Base-by-base conservation (phyloP, 2,797 vertebrate species). In the Gallinago solitaria region DNA sequence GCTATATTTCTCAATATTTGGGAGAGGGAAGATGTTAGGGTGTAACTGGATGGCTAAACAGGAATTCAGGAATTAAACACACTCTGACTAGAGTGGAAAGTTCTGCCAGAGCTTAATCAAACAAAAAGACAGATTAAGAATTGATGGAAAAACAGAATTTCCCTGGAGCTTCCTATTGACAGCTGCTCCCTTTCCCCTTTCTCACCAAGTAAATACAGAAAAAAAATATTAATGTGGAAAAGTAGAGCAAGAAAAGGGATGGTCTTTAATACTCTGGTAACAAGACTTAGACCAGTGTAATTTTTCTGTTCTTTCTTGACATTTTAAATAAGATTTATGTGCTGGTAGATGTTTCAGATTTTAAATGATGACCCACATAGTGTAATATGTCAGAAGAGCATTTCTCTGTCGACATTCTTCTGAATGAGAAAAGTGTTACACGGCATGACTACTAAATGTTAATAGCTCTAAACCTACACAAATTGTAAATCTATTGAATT, bases 401-500 rank as follows among this genome's bases (percentile, higher is more conserved):
- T 96, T 96, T 87, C 90, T 95, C 95, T 97, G 91, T 71, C 84
- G 91, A 96, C 87, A 87, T 95, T 96, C 91, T 93, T 96, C 95
- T 97, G 94, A 96, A 97, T 97, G 96, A 98, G 88, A 84, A 97
- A 98, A 97, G 95, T 96, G 91, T 92, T 91, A 95, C 93, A 82
- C 63, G 96, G 93, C 96, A 94, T 93, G 93, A 90, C 93, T 91
- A 74, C 96, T 96, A 97, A 98, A 98, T 97, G 97, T 97, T 97
- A 98, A 98, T 97, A 91, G 95, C 89, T 94, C 83, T 96, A 91
- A 97, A 97, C 90, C 95, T 96, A 97, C 89, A 97, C 96, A 98
- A 97, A 97, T 97, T 96, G 94, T 96, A 97, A 97, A 97, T 97
- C 96, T 97, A 98, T 96, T 94, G 91, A 95, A 97, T 95, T 97